Conservation (phyloP, 53 echinoderm and acorn worm genomes). For the Paracentrotus lividus region DNA sequence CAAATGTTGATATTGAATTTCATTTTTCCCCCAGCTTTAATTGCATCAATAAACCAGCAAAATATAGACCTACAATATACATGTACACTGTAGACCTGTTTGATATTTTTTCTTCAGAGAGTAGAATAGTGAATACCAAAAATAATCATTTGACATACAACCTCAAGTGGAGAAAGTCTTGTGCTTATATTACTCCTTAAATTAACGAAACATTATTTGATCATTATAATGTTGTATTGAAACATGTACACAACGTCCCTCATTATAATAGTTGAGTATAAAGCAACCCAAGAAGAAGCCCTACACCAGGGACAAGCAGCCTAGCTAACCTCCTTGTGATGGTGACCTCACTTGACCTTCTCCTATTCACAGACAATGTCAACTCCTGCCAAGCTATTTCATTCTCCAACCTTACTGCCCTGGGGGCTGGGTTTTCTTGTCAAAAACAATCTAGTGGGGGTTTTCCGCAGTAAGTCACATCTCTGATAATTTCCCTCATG, state of each 20-base stretch:
- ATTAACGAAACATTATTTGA: not conserved
- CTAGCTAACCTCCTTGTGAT: not conserved
- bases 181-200: too few species aligned
- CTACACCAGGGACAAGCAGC: not conserved
- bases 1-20: too few species aligned
- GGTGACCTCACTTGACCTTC: conserved; percentile 39
- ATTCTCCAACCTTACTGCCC: conserved; percentile 18
- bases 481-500: not conserved
- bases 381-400: conserved; percentile 15
- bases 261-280: not conserved
- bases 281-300: not conserved
- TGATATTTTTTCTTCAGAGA: too few species aligned
- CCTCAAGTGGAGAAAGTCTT: too few species aligned
- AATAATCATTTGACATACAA: too few species aligned
- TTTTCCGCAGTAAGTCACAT: not conserved
- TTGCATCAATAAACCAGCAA: too few species aligned
- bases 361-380: conserved; percentile 37
- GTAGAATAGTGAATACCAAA: too few species aligned
- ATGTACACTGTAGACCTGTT: too few species aligned
- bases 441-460: conserved; percentile 43
- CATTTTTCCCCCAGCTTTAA: too few species aligned
- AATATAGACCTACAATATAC: too few species aligned
- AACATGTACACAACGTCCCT: not conserved
- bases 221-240: too few species aligned
- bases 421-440: conserved; percentile 12